phyloP scores from a whole-genome alignment of 2,113 vertebrate genomes.

The Trichechus manatus region DNA sequence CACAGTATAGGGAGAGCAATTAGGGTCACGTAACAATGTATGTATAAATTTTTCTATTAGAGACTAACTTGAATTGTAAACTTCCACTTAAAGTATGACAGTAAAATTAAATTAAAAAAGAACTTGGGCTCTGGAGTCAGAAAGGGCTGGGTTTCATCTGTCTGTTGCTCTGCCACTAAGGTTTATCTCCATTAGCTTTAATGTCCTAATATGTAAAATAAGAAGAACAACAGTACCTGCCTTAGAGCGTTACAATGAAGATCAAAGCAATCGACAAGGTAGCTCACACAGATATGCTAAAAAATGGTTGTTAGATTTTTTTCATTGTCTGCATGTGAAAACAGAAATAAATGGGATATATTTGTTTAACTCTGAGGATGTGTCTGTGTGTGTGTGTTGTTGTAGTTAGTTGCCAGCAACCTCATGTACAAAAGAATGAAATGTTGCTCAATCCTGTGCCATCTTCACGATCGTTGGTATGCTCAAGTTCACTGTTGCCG shows the following conservation, averaged over 20 bases:
- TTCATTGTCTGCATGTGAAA: conserved; percentile 20
- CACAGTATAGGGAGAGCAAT: too few species aligned
- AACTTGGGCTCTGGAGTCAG: too few species aligned
- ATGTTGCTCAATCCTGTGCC: too few species aligned
- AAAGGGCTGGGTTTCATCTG: neutral
- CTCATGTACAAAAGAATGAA: too few species aligned
- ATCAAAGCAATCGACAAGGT: conserved; percentile 31
- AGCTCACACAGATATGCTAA: neutral
- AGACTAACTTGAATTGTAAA: too few species aligned
- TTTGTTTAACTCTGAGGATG: neutral
- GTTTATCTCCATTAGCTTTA: neutral
- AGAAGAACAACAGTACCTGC: neutral
- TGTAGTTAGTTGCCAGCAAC: too few species aligned
- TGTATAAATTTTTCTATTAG: too few species aligned
- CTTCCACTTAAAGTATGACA: too few species aligned
- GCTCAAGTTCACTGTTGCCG: too few species aligned
- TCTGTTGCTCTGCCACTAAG: neutral
- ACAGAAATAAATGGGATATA: neutral
- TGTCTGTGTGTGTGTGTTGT: neutral
- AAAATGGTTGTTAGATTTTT: conserved; percentile 5
- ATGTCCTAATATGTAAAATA: neutral
- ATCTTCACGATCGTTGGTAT: too few species aligned
- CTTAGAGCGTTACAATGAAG: neutral
- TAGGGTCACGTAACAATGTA: too few species aligned
- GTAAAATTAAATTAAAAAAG: too few species aligned